Percentiles rank a stretch among this genome's conserved stretches.
Evolutionary conservation across 1,140 invertebrate species (phyloP).

Genomic region (Drosophila suzukii): DNA sequence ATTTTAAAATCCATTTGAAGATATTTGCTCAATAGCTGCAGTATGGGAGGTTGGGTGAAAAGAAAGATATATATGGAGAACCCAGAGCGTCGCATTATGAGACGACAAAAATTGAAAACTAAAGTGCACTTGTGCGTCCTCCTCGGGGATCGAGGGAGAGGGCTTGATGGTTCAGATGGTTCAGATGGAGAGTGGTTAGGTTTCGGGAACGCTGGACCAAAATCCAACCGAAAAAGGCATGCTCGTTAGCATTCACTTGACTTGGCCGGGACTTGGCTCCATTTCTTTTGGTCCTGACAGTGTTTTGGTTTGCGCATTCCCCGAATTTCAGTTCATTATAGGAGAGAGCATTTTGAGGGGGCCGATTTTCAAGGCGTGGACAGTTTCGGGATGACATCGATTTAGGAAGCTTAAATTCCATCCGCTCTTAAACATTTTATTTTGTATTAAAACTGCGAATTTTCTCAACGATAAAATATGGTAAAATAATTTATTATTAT

Average conservation of each 20-base stretch:
- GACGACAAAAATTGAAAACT: conserved; percentile 77
- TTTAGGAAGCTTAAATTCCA: background rate
- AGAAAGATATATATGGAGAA: conserved; percentile 20
- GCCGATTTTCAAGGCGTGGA: background rate
- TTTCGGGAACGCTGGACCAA: conserved; percentile 39
- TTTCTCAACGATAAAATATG: too few relatives aligned
- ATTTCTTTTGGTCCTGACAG: conserved; percentile 33
- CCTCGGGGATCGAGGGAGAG: conserved; percentile 18
- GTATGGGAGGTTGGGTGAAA: conserved; percentile 21
- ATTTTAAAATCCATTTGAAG: conserved; percentile 76
- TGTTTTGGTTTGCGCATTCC: conserved; percentile 63
- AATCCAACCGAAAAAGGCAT: conserved; percentile 47
- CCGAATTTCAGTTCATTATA: conserved; percentile 60
- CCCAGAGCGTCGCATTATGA: conserved; percentile 68
- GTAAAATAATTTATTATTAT: too few relatives aligned
- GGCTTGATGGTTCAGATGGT: conserved; percentile 2
- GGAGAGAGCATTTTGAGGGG: conserved; percentile 9
- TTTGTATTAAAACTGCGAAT: too few relatives aligned
- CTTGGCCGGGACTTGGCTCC: conserved; percentile 33
- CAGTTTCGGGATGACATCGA: conserved; percentile 5
- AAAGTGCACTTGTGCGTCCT: conserved; percentile 72
- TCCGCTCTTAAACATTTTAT: background rate
- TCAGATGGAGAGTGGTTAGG: conserved; percentile 13
- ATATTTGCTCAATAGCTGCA: conserved; percentile 65
- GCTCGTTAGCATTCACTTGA: conserved; percentile 68